A percentile compares a stretch with the other conserved stretches of the same genome.
These are phyloP conservation scores for Synanthedon formicaeformis DNA, from an alignment of 2,888 invertebrate species.

Conservation along the genomic window DNA sequence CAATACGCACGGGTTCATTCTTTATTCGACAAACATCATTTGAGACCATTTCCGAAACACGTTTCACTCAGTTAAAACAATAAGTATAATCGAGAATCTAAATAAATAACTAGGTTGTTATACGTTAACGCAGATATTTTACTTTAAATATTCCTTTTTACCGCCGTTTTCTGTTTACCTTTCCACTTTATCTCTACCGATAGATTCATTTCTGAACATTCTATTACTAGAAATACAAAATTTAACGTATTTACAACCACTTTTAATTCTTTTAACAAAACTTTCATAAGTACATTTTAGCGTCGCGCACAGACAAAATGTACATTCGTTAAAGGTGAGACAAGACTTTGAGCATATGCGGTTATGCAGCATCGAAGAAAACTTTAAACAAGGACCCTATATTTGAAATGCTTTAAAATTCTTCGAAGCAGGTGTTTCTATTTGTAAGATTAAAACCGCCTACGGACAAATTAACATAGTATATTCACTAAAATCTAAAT, in stretches of 20 bases:
- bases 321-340: slow-evolving; percentile 50
- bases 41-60: slow-evolving; percentile 22
- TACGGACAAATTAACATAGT: not conserved
- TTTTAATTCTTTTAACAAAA: slow-evolving; percentile 59
- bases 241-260: slow-evolving; percentile 71
- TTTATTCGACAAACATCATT: slow-evolving; percentile 3
- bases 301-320: slow-evolving; percentile 59
- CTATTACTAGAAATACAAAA: slow-evolving; percentile 70
- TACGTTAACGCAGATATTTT: slow-evolving; percentile 29
- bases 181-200: slow-evolving; percentile 44
- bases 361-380: not conserved
- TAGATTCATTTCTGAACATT: slow-evolving; percentile 55
- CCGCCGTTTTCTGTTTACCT: slow-evolving; percentile 30
- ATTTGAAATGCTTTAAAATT: not conserved
- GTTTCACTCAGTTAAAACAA: slow-evolving; percentile 10
- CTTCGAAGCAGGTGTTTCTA: not conserved
- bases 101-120: slow-evolving; percentile 30
- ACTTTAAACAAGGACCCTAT: not conserved
- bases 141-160: slow-evolving; percentile 36
- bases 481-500: not conserved
- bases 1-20: slow-evolving; percentile 53
- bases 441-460: not conserved
- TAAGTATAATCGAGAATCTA: slow-evolving; percentile 12
- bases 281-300: slow-evolving; percentile 66
- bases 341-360: not conserved